Evolutionary conservation across 2,888 invertebrate species (phyloP).

Genomic region (Leptopilina syphax): DNA sequence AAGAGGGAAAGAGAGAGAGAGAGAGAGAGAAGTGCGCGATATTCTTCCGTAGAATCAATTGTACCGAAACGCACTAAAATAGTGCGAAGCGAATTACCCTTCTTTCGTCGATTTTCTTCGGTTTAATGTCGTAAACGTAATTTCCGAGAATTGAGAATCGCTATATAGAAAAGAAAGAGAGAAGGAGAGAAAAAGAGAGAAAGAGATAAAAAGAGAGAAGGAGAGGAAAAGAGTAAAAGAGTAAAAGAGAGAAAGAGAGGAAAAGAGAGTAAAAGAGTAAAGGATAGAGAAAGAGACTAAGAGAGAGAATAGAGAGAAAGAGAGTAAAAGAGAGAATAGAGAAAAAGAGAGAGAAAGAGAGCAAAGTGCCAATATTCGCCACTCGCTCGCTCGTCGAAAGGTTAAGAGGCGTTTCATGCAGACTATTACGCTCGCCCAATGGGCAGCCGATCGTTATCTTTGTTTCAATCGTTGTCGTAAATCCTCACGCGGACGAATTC

Average conservation of each 20-base stretch:
- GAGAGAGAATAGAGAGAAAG: not conserved
- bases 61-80: constrained; percentile 7
- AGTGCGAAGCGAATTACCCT: constrained; percentile 14
- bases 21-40: not conserved
- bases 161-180: not conserved
- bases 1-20: not conserved
- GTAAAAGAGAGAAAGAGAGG: no score
- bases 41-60: constrained; percentile 15
- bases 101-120: not conserved
- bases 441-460: constrained; percentile 39
- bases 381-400: not conserved
- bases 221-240: no score
- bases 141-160: constrained; percentile 5
- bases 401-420: constrained; percentile 31
- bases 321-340: not conserved
- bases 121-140: constrained; percentile 29
- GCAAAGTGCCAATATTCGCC: constrained; percentile 34
- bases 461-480: constrained; percentile 40
- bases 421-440: constrained; percentile 13
- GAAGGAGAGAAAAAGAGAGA: not conserved
- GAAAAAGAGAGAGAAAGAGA: not conserved
- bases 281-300: not conserved
- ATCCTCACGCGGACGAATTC: constrained; percentile 35
- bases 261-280: not conserved
- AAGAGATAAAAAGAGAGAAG: no score